phyloP scores from a whole-genome alignment of 2,888 invertebrate genomes.

The Zaprionus bogoriensis region DNA sequence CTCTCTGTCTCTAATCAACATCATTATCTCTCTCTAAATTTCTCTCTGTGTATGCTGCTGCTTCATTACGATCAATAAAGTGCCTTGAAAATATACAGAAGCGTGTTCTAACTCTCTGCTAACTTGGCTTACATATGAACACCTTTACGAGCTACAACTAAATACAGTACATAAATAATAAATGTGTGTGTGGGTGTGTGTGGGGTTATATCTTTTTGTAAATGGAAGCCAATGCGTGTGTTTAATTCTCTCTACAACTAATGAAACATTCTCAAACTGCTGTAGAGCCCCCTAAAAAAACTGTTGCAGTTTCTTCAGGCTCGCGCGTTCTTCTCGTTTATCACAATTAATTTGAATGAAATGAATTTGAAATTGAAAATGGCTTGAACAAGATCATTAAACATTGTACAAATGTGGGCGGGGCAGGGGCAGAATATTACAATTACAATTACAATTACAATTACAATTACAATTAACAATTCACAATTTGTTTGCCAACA shows the following conservation, averaged over 20 bases:
- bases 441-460: conserved; percentile 18
- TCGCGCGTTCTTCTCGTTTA: conserved; percentile 27
- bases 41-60: conserved; percentile 15
- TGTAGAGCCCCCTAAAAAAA: no score
- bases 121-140: conserved; percentile 41
- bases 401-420: conserved; percentile 7
- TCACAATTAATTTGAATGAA: conserved; percentile 67
- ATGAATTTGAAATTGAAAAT: conserved; percentile 62
- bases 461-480: conserved; percentile 42
- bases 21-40: conserved; percentile 33
- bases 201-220: no score
- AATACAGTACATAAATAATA: conserved; percentile 45
- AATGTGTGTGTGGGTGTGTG: conserved; percentile 16
- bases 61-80: conserved; percentile 59
- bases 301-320: conserved; percentile 52
- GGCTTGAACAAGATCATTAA: conserved; percentile 44
- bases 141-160: conserved; percentile 51
- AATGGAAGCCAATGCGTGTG: conserved; percentile 70
- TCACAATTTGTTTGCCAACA: conserved; percentile 64
- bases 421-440: no score
- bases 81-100: conserved; percentile 62
- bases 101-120: conserved; percentile 15
- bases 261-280: no score
- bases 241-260: conserved; percentile 3
- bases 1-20: conserved; percentile 27